Evolutionary conservation across 1,140 invertebrate species (phyloP).

Genomic region (Drosophila nebulosa): DNA sequence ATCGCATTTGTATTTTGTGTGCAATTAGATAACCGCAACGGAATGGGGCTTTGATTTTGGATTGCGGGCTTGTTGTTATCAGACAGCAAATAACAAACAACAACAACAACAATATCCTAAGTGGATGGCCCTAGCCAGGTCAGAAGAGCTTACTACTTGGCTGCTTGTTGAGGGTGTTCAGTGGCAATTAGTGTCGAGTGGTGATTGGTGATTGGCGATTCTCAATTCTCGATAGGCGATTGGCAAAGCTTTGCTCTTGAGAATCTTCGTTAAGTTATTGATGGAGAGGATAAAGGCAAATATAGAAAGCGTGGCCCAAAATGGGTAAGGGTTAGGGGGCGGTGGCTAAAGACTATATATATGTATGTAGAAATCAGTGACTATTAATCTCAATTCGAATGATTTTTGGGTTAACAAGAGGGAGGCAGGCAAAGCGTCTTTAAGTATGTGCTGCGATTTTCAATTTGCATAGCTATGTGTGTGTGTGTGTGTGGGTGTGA

Average conservation of each 20-base stretch:
- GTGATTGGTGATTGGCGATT: neutral
- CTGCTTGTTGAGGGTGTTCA: neutral
- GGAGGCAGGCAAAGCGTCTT: conserved; percentile 24
- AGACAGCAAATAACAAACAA: conserved; percentile 12
- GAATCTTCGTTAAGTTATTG: neutral
- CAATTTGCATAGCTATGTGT: conserved; percentile 41
- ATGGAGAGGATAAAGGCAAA: neutral
- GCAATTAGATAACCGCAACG: conserved; percentile 53
- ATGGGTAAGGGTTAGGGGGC: neutral
- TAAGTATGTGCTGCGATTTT: conserved; percentile 66
- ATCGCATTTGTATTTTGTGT: conserved; percentile 63
- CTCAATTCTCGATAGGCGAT: neutral
- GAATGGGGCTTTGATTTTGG: conserved; percentile 46
- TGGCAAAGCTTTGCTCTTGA: neutral
- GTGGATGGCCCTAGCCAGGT: neutral
- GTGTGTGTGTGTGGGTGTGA: neutral
- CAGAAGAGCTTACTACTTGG: neutral
- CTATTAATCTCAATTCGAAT: conserved; percentile 67
- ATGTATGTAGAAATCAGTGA: conserved; percentile 36
- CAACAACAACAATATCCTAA: neutral
- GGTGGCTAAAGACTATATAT: neutral
- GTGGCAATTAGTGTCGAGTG: neutral
- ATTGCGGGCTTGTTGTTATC: conserved; percentile 56
- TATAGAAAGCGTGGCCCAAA: neutral
- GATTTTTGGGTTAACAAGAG: conserved; percentile 27